Conservation (phyloP, 2,888 invertebrate genomes). For the Nomada ferruginata region DNA sequence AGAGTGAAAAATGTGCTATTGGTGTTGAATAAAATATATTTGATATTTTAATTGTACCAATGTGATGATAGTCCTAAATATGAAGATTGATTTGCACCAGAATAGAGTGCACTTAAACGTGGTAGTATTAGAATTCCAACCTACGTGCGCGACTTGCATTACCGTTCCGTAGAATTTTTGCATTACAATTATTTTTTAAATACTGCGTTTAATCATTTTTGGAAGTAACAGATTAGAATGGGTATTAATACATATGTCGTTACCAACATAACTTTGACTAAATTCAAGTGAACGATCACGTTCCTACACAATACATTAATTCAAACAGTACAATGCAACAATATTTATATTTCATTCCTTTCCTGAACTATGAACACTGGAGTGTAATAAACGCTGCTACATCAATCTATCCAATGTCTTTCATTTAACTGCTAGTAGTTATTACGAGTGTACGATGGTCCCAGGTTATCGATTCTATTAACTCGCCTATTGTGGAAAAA, state of each 20-base stretch:
- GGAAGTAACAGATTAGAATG: constrained; percentile 25
- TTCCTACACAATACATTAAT: constrained; percentile 29
- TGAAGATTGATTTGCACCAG: constrained; percentile 28
- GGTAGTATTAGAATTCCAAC: constrained; percentile 2
- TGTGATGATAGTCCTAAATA: constrained; percentile 47
- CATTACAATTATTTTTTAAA: constrained; percentile 15
- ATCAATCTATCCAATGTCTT: constrained; percentile 43
- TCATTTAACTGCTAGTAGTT: constrained; percentile 32
- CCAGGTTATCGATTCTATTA: constrained; percentile 42
- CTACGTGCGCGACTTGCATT: neutral
- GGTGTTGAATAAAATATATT: constrained; percentile 78
- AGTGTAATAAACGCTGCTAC: constrained; percentile 56
- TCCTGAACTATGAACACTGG: constrained; percentile 49
- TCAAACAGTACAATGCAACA: constrained; percentile 51
- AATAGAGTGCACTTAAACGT: constrained; percentile 10
- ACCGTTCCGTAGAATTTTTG: constrained; percentile 22
- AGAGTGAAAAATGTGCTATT: constrained; percentile 53
- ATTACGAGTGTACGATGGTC: constrained; percentile 45
- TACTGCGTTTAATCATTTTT: constrained; percentile 3
- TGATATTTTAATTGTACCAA: constrained; percentile 73
- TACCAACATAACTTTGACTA: constrained; percentile 23
- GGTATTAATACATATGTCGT: neutral
- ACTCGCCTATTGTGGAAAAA: constrained; percentile 23
- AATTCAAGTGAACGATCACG: constrained; percentile 25
- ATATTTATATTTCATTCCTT: constrained; percentile 42